Base-by-base conservation (phyloP, 1,140 invertebrate species). In the Drosophila bipectinata region DNA sequence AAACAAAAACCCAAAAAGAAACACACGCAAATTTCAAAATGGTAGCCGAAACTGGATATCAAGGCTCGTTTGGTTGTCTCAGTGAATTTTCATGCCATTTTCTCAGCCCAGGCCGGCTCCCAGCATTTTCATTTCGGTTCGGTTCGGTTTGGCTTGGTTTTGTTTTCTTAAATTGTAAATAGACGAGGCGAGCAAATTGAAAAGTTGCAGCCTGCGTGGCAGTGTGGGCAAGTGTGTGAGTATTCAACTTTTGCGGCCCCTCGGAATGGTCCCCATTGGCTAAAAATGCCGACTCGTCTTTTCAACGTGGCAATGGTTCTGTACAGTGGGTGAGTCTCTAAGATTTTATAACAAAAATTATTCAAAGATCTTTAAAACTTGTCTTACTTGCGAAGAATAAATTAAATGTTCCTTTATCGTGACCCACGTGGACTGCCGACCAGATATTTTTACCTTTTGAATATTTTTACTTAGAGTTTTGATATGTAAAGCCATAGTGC, bases 261-360 rank as follows among this genome's bases (percentile, higher is more conserved):
- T 41, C 14, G 54, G 48, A 74, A 74, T 66, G 71, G 72, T 74
- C 71, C 53, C 69, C 39, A 37, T 64, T 74, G 72, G 52, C 59
- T 60, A 55, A 68, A 83, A 77, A 73, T 73, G 67, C 72, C 81
- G 72, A 66, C 80, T 68, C 58, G 72, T 69, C 80, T 76, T 58
- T 39, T 48, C 48, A 48, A 72, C 47, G 66, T 72, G 57, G 49
- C 41, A 52, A 52, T 34, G 62, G 9, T 0, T 12, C 28, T 14
- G 3, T 15, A 69, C 63, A 44, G 60, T 67, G 63, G 63, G 14
- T 18, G 7, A 9, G 14, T 5, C 4, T 15, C 4, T 12, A 37
- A 12, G 34, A 37, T 37, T 37, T 37, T 32, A 3, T 32, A 3
- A 8, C 8, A 9, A 10, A 32, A 32, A 32, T 32, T 32, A 32